Evolutionary conservation across 2,113 vertebrate species (phyloP).

Genomic region (Spea bombifrons): DNA sequence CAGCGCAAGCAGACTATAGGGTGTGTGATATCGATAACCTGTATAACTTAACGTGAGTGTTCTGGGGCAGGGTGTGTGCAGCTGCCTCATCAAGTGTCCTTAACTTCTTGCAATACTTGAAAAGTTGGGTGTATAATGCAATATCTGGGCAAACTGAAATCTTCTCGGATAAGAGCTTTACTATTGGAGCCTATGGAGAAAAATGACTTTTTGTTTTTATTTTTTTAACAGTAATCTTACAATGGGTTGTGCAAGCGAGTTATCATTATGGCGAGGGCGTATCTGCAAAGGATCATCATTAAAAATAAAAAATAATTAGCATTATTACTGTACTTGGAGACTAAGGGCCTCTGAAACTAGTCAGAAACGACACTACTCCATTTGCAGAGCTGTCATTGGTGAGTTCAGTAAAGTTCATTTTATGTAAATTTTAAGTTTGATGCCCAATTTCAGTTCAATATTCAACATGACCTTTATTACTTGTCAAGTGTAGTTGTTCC

Average conservation of each 20-base stretch:
- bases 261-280: conserved; percentile 15
- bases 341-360: background rate
- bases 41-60: background rate
- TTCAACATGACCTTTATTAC: too few species aligned
- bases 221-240: background rate
- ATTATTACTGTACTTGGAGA: background rate
- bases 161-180: conserved; percentile 4
- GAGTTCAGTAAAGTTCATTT: too few species aligned
- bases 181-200: background rate
- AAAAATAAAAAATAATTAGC: conserved; percentile 1
- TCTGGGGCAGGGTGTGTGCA: conserved; percentile 30
- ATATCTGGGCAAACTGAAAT: conserved; percentile 1
- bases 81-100: conserved; percentile 67
- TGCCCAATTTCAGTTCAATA: too few species aligned
- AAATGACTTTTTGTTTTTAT: background rate
- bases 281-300: background rate
- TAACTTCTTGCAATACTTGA: conserved; percentile 84
- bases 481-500: too few species aligned
- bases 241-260: background rate
- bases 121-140: conserved; percentile 40
- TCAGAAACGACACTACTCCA: background rate
- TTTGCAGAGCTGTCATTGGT: too few species aligned
- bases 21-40: conserved; percentile 14
- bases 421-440: too few species aligned
- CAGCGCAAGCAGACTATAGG: conserved; percentile 1